These are phyloP conservation scores for Aurelia aurita DNA, from an alignment of 30 jellyfish, hydroid and myxozoan genomes.

Conservation along the genomic window DNA sequence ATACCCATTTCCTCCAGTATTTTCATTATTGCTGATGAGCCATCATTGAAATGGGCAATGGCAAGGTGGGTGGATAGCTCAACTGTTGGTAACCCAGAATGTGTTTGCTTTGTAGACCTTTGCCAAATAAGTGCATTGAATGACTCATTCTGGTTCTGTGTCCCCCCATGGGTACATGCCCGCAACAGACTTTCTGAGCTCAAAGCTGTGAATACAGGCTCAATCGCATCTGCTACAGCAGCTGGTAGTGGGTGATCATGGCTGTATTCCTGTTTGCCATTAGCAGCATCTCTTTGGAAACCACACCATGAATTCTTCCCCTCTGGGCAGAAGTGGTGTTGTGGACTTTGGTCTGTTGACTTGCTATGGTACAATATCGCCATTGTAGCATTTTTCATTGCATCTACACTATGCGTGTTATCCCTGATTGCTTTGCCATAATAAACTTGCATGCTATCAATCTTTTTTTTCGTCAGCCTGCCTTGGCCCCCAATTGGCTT, in stretches of 20 bases:
- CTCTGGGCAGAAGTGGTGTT: conserved; percentile 6
- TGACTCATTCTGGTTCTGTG: conserved; percentile 42
- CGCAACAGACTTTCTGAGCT: not conserved
- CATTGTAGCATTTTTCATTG: conserved; percentile 4
- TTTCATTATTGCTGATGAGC: not conserved
- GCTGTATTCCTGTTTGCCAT: not conserved
- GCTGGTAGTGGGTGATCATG: not conserved
- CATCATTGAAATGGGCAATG: conserved; percentile 25
- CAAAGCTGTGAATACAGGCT: conserved; percentile 2
- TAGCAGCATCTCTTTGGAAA: no score
- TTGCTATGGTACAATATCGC: not conserved
- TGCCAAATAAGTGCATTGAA: conserved; percentile 18
- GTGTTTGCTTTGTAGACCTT: not conserved
- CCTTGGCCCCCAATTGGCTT: not conserved
- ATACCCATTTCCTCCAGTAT: not conserved
- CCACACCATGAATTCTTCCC: conserved; percentile 16
- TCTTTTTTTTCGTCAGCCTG: not conserved
- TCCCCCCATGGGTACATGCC: conserved; percentile 13
- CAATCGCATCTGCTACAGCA: not conserved
- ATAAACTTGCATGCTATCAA: conserved; percentile 30
- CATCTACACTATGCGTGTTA: not conserved
- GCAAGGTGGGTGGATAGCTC: not conserved
- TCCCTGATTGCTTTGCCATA: no score
- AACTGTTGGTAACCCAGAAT: not conserved
- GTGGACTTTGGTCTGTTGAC: conserved; percentile 1